These are phyloP conservation scores for Drosophila colorata DNA, from an alignment of 2,888 invertebrate genomes.

Conservation along the genomic window DNA sequence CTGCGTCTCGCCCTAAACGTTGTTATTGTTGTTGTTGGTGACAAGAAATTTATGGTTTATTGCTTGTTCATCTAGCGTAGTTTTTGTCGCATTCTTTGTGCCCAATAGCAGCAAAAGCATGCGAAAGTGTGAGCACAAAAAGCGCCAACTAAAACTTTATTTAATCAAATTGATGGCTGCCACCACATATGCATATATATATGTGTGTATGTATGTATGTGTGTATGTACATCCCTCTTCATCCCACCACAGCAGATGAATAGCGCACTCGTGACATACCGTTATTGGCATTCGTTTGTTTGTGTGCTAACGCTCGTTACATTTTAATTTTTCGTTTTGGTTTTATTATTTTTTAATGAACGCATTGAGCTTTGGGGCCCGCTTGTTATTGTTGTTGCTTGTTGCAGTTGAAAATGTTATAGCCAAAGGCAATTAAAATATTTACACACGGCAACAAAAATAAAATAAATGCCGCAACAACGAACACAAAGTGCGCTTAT, in stretches of 20 bases:
- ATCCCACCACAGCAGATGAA: constrained; percentile 17
- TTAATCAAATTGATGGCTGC: constrained; percentile 80
- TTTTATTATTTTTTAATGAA: constrained; percentile 69
- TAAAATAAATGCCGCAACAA: constrained; percentile 36
- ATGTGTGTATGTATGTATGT: neutral
- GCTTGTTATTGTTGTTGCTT: constrained; percentile 35
- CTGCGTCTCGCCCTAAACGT: constrained; percentile 46
- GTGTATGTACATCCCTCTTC: neutral
- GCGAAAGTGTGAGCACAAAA: constrained; percentile 36
- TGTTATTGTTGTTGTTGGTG: constrained; percentile 42
- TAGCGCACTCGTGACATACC: constrained; percentile 63
- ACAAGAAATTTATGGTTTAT: constrained; percentile 81
- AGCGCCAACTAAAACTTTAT: constrained; percentile 74
- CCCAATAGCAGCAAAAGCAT: constrained; percentile 44
- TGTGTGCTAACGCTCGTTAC: constrained; percentile 48
- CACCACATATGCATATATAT: constrained; percentile 3
- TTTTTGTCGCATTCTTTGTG: constrained; percentile 77
- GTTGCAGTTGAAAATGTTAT: constrained; percentile 50
- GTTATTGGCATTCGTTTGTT: constrained; percentile 60
- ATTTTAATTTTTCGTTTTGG: constrained; percentile 43
- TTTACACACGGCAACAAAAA: constrained; percentile 54
- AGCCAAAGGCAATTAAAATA: constrained; percentile 71
- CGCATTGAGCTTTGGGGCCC: constrained; percentile 39
- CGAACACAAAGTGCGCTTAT: constrained; percentile 43
- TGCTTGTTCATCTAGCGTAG: constrained; percentile 78